A percentile compares a stretch with the other conserved stretches of the same genome.
phyloP scores from a whole-genome alignment of 92 coral and sea anemone genomes.

The Phenganax subtilis region DNA sequence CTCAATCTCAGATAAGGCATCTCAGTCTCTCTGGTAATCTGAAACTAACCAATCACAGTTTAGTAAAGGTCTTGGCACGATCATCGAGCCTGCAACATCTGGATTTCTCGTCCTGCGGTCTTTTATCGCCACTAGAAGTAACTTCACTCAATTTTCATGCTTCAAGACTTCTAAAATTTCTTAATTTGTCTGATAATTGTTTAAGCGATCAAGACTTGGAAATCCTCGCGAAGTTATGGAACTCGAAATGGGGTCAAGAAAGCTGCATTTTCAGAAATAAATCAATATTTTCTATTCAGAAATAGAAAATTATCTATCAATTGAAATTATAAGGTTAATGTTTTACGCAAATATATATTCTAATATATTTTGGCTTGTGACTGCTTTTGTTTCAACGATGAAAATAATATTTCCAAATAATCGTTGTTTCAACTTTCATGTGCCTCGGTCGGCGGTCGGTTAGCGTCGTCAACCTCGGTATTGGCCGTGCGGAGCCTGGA shows the following conservation, averaged over 20 bases:
- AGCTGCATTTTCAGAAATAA: background rate
- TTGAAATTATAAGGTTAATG: background rate
- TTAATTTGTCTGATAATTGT: slow-evolving; percentile 28
- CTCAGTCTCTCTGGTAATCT: slow-evolving; percentile 70
- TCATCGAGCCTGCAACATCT: slow-evolving; percentile 47
- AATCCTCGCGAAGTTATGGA: slow-evolving; percentile 6
- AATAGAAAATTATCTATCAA: background rate
- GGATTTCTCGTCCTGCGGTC: slow-evolving; percentile 69
- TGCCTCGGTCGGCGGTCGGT: no score
- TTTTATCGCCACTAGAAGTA: slow-evolving; percentile 54
- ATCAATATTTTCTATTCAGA: slow-evolving; percentile 10
- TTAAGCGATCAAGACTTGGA: background rate
- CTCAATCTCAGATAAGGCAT: background rate
- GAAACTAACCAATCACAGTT: slow-evolving; percentile 34
- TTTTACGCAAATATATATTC: background rate
- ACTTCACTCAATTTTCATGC: background rate
- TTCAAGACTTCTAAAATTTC: slow-evolving; percentile 10
- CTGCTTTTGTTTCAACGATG: no score
- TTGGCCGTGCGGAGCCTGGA: no score
- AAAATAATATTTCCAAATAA: background rate
- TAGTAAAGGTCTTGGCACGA: slow-evolving; percentile 38
- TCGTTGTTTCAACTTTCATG: background rate
- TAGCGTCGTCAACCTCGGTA: no score
- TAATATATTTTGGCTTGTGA: background rate
- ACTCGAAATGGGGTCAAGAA: background rate